Evolutionary conservation across 64 coral and sea anemone genomes (phyloP).

Genomic region (Cladopsammia gracilis): DNA sequence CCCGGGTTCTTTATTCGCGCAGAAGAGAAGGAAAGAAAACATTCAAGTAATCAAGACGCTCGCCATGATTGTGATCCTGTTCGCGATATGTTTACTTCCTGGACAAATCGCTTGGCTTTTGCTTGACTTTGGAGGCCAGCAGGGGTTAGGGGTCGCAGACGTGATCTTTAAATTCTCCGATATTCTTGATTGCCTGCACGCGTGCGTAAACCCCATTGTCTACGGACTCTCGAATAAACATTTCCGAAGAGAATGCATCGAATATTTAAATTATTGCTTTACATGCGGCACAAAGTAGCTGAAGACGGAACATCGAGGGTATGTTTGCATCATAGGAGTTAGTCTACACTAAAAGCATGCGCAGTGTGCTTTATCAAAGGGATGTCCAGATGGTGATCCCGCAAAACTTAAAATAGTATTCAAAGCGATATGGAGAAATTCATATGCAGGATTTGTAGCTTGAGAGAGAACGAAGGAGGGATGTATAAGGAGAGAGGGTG

Average conservation of each 20-base stretch:
- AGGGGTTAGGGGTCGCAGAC: not conserved
- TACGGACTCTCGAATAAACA: conserved; percentile 79
- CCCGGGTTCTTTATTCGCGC: not conserved
- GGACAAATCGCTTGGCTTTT: conserved; percentile 74
- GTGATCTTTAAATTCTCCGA: conserved; percentile 72
- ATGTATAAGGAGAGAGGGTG: too few relatives aligned
- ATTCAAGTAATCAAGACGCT: conserved; percentile 41
- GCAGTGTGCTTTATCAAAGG: too few relatives aligned
- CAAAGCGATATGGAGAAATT: too few relatives aligned
- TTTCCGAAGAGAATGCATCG: conserved; percentile 63
- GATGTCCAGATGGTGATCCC: too few relatives aligned
- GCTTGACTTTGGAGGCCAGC: conserved; percentile 31
- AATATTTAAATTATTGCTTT: not conserved
- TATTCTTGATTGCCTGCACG: conserved; percentile 67
- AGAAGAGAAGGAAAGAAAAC: conserved; percentile 44
- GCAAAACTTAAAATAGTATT: too few relatives aligned
- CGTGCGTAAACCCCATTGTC: conserved; percentile 86
- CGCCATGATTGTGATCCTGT: conserved; percentile 60
- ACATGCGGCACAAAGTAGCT: too few relatives aligned
- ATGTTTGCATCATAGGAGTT: too few relatives aligned
- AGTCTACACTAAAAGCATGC: too few relatives aligned
- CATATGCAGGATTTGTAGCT: too few relatives aligned
- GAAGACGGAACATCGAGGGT: too few relatives aligned
- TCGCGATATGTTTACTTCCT: conserved; percentile 50
- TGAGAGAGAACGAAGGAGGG: too few relatives aligned